Conservation (phyloP, 2,113 vertebrate species). For the Anguilla rostrata region DNA sequence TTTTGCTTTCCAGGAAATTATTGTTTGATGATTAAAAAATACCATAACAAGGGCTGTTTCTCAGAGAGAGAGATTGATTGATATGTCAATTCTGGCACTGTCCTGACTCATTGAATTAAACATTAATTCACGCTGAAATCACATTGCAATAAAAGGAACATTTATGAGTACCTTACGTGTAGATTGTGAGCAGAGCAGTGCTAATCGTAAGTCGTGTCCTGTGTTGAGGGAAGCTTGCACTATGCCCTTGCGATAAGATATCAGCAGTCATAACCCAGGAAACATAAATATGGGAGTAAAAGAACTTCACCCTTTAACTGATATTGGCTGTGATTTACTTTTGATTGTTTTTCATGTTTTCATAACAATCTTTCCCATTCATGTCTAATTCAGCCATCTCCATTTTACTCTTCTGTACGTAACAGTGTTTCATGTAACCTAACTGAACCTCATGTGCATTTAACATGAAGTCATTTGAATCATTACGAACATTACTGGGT, state of each 20-base stretch:
- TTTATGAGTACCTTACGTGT: not conserved
- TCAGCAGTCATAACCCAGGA: not conserved
- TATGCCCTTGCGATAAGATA: not conserved
- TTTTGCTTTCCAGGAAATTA: no score
- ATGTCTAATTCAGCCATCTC: not conserved
- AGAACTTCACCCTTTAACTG: not conserved
- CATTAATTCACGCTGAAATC: not conserved
- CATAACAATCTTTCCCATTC: not conserved
- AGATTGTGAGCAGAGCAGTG: not conserved
- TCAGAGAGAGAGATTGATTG: no score
- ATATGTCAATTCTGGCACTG: not conserved
- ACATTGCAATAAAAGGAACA: not conserved
- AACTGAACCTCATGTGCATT: not conserved
- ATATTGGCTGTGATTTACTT: not conserved
- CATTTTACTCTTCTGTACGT: not conserved
- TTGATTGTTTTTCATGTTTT: not conserved
- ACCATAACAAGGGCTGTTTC: no score
- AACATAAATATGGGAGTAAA: not conserved
- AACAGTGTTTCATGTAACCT: not conserved
- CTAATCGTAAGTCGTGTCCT: not conserved
- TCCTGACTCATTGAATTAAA: not conserved
- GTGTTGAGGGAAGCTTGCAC: not conserved
- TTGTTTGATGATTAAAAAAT: no score
- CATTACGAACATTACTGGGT: not conserved
- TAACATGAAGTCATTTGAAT: not conserved